Evolutionary conservation across 1,140 invertebrate genomes (phyloP), one percentile per base, ranked within the genome.

Genomic region (Vanessa tameamea): DNA sequence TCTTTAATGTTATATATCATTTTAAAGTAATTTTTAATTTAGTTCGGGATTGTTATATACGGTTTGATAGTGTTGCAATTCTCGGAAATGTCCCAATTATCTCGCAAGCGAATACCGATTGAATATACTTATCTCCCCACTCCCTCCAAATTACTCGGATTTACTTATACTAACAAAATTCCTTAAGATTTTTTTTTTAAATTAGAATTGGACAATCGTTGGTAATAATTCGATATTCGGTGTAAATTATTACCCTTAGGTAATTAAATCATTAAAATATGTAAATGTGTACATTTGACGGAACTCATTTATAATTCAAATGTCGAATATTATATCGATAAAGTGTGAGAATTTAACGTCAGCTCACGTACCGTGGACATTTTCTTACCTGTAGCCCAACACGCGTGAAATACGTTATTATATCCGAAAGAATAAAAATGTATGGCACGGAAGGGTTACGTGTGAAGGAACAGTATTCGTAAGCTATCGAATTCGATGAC

Each of bases 361-460:
- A 50, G 59, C 26, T 74, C 72, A 74, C 72, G 72, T 75, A 75
- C 51, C 68, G 47, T 57, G 64, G 57, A 75, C 73, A 59, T 74
- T 69, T 74, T 73, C 65, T 68, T 69, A 71, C 73, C 53, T 71
- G 47, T 47, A 61, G 53, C 9, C 69, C 71, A 61, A 69, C 73
- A 71, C 50, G 73, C 73, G 68, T 75, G 69, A 75, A 75, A 71
- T 75, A 75, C 51, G 53, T 71, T 75, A 67, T 71, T 65, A 75
- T 67, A 67, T 51, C 55, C 64, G 31, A 67, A 75, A 75, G 43
- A 37, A 70, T 71, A 74, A 69, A 74, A 74, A 74, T 69, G 72
- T 74, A 63, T 23, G 59, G 66, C 66, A 74, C 72, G 72, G 13
- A 74, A 48, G 23, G 66, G 59, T 69, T 73, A 73, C 71, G 64